Conservation (phyloP, 2,113 vertebrate genomes). For the Chitala chitala region DNA sequence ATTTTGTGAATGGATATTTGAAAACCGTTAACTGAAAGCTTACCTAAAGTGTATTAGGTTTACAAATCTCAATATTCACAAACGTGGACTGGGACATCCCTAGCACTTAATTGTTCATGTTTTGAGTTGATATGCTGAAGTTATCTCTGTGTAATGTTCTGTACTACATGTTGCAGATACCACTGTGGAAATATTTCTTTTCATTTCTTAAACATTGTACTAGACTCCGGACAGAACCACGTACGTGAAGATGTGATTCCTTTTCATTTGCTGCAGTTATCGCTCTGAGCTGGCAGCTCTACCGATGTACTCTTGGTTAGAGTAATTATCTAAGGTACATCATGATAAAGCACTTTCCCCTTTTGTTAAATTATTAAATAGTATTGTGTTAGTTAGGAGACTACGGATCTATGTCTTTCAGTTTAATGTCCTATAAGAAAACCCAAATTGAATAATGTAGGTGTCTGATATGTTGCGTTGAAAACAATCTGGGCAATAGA, state of each 20-base stretch:
- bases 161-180: background rate
- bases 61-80: too few species aligned
- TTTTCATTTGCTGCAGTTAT: background rate
- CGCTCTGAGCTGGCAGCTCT: constrained; percentile 55
- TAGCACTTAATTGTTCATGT: too few species aligned
- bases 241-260: constrained; percentile 56
- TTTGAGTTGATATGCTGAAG: too few species aligned
- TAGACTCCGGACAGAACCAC: constrained; percentile 61
- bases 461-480: constrained; percentile 57
- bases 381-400: background rate
- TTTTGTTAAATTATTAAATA: constrained; percentile 33
- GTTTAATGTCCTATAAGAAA: constrained; percentile 31
- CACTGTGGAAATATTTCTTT: constrained; percentile 14
- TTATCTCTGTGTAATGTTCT: background rate
- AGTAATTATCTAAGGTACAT: constrained; percentile 53
- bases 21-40: too few species aligned
- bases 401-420: background rate
- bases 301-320: constrained; percentile 42
- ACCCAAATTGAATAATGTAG: background rate
- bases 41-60: too few species aligned
- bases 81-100: too few species aligned
- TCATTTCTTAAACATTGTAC: constrained; percentile 23
- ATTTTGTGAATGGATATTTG: too few species aligned
- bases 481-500: constrained; percentile 58
- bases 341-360: constrained; percentile 64